A percentile compares a stretch with the other conserved stretches of the same genome.
Evolutionary conservation across 1,140 invertebrate species (phyloP).

Genomic region (Eupeodes corollae): DNA sequence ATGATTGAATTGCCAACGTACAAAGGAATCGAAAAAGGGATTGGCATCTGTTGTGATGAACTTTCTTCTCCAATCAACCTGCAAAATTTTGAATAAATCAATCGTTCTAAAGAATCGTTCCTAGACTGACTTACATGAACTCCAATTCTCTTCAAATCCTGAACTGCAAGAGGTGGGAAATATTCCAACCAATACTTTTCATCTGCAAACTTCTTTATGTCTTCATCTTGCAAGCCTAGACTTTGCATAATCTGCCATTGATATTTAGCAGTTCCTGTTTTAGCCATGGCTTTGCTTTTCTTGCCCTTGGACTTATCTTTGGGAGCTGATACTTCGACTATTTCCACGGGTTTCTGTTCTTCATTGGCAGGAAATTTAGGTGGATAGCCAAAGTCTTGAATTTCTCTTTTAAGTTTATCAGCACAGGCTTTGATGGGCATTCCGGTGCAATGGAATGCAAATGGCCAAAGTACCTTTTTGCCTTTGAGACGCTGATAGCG

Average conservation of each 20-base stretch:
- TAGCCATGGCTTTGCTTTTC: conserved; percentile 96
- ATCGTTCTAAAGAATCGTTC: neutral
- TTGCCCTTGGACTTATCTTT: conserved; percentile 97
- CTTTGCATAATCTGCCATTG: conserved; percentile 99
- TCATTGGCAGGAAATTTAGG: conserved; percentile 73
- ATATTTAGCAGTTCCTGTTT: conserved; percentile 78
- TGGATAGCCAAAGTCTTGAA: conserved; percentile 84
- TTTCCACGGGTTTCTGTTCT: conserved; percentile 37
- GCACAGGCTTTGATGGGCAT: conserved; percentile 96
- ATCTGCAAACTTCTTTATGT: conserved; percentile 90
- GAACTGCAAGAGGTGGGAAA: conserved; percentile 82
- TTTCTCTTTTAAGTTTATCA: conserved; percentile 92
- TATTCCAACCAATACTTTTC: conserved; percentile 87
- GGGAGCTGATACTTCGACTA: conserved; percentile 47
- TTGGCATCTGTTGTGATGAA: conserved; percentile 98
- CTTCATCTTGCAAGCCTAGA: conserved; percentile 77
- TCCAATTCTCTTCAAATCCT: conserved; percentile 82
- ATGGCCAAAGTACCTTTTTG: conserved; percentile 88
- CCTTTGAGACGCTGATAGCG: conserved; percentile 86
- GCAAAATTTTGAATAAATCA: conserved; percentile 12
- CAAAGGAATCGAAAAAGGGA: conserved; percentile 96
- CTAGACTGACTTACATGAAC: conserved; percentile 56
- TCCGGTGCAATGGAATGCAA: conserved; percentile 98
- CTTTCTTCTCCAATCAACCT: conserved; percentile 92
- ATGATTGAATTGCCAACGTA: conserved; percentile 90